Conservation (phyloP, 2,888 invertebrate species). For the Merodon equestris region DNA sequence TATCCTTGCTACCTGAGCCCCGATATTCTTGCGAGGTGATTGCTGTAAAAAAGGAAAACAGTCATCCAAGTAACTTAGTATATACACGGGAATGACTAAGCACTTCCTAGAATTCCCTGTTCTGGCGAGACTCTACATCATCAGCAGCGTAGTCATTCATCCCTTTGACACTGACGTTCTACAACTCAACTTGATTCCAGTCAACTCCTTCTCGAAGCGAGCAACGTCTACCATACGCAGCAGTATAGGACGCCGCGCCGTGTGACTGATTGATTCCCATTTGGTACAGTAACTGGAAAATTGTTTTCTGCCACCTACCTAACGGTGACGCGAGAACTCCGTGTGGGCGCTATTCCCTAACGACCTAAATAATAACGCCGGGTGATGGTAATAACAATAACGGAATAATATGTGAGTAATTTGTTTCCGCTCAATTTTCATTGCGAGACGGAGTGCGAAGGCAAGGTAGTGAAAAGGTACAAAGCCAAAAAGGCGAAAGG, state of each 20-base stretch:
- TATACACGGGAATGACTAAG: slow-evolving; percentile 1
- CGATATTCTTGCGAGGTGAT: slow-evolving; percentile 5
- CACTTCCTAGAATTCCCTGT: slow-evolving; percentile 16
- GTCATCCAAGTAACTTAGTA: too few species aligned
- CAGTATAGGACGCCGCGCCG: slow-evolving; percentile 2
- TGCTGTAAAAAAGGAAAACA: too few species aligned
- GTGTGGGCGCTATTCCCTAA: slow-evolving; percentile 21
- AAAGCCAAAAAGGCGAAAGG: slow-evolving; percentile 7
- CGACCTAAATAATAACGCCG: slow-evolving; percentile 51
- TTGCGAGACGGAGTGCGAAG: slow-evolving; percentile 2
- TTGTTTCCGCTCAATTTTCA: slow-evolving; percentile 58
- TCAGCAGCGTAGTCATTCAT: too few species aligned
- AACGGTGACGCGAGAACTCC: not conserved
- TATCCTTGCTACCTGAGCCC: slow-evolving; percentile 39
- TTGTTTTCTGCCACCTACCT: slow-evolving; percentile 49
- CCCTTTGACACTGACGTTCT: too few species aligned
- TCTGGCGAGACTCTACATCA: too few species aligned
- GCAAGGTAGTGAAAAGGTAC: not conserved
- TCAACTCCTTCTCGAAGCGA: slow-evolving; percentile 36
- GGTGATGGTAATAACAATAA: slow-evolving; percentile 60
- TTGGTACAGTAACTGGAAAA: slow-evolving; percentile 51
- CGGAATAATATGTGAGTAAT: slow-evolving; percentile 60
- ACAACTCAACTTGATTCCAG: not conserved
- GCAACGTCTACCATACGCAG: too few species aligned
- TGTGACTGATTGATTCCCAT: slow-evolving; percentile 65